phyloP scores from a whole-genome alignment of 1,140 invertebrate species.

The Lepidotrigona ventralis region DNA sequence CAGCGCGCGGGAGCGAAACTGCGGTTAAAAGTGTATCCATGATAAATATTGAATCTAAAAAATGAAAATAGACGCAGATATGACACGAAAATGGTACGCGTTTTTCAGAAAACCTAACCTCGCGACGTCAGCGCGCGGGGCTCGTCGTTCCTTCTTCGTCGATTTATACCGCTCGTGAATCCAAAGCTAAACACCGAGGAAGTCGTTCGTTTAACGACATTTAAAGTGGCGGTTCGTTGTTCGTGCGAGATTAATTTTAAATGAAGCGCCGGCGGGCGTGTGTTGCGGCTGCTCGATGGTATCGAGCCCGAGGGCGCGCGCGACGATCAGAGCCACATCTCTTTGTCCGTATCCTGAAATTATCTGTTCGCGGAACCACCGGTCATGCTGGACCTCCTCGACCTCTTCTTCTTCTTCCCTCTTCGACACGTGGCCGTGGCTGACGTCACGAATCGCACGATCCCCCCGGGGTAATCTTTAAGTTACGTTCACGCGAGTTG shows the following conservation, averaged over 20 bases:
- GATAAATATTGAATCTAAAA: no score
- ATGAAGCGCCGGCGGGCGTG: constrained; percentile 3
- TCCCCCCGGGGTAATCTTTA: constrained; percentile 38
- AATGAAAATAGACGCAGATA: no score
- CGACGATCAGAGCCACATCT: constrained; percentile 44
- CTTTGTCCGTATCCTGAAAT: constrained; percentile 52
- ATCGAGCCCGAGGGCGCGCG: constrained; percentile 22
- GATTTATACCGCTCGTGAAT: neutral
- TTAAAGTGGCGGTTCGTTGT: constrained; percentile 10
- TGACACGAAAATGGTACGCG: no score
- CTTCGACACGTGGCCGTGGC: constrained; percentile 53
- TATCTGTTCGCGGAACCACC: constrained; percentile 53
- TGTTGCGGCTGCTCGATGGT: constrained; percentile 10
- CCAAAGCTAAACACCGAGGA: constrained; percentile 1
- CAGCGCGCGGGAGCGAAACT: neutral
- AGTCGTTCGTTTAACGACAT: constrained; percentile 45
- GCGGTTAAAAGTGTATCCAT: no score
- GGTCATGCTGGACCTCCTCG: constrained; percentile 41
- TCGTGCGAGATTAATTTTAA: constrained; percentile 38
- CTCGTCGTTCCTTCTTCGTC: constrained; percentile 2
- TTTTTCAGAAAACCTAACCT: no score
- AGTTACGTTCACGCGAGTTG: constrained; percentile 27
- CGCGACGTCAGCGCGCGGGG: neutral
- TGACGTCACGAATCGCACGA: constrained; percentile 62
- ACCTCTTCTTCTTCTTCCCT: constrained; percentile 45